Base-by-base conservation (phyloP, 64 coral and sea anemone species). In the Platygyra sinensis region DNA sequence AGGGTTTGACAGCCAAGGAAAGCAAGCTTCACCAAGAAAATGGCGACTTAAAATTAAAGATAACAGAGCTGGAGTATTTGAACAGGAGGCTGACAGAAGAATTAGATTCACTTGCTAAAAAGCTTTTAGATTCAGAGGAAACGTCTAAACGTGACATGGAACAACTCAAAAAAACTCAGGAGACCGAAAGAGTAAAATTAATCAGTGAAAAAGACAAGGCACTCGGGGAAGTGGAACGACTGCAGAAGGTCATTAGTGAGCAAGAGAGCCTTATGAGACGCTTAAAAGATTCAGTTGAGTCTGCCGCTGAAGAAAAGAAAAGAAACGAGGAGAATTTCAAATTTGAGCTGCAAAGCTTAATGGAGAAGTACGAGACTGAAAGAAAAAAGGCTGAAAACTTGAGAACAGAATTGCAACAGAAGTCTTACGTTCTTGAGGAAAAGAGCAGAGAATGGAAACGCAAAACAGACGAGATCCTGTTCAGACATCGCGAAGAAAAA, bases 1-100 rank as follows among this genome's bases (percentile, higher is more conserved):
- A 86, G 4, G 19, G 28, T 38, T 0, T 73, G 14, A 30, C 32
- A 30, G 4, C 60, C 6, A 87, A 42, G 60, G 74, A 92, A 72
- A 87, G 17, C 29, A 86, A 86, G 30, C 49, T 71, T 8, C 69
- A 78, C 27, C 59, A 87, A 20, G 73, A 92, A 30, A 77, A 92
- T n/a, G 38, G 60, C 22, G 24, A 67, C 10, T 50, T 85, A 49
- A 69, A 52, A 59, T 78, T 63, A 69, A 87, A 25, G 19, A 55
- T 64, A 46, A 87, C 39, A 77, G 76, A 86, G 30, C 65, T 63
- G 29, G 75, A 78, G 76, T 76, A 78, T 61, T 49, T n/a, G 52
- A 87, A 79, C 61, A 86, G 3, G 27, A 87, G 24, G 11, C 8
- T 67, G 55, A 60, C 25, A 28, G 62, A 60, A n/a, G 52, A 52